Percentiles rank a stretch among this genome's conserved stretches.
Evolutionary conservation across 2,797 vertebrate genomes (phyloP).

Genomic region (Danio jaintianensis): DNA sequence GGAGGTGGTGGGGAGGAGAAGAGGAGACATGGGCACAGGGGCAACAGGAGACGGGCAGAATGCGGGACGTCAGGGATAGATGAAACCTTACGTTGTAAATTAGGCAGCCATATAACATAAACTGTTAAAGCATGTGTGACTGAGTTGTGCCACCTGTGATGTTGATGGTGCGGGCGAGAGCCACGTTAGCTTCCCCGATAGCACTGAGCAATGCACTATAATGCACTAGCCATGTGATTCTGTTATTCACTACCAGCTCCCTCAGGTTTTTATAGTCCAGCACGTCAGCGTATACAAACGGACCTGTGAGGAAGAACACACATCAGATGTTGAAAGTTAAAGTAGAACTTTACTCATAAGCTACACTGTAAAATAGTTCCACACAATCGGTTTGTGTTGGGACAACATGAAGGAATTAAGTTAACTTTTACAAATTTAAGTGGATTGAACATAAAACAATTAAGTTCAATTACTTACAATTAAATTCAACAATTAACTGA

Average conservation of each 20-base stretch:
- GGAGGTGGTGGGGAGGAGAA: constrained; percentile 5
- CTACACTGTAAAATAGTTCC: too few relatives aligned
- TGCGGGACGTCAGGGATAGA: constrained; percentile 11
- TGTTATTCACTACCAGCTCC: constrained; percentile 80
- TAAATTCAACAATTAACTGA: too few relatives aligned
- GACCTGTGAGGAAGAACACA: constrained; percentile 66
- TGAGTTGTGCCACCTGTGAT: constrained; percentile 75
- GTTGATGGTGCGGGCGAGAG: constrained; percentile 82
- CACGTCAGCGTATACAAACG: constrained; percentile 82
- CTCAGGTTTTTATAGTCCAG: constrained; percentile 81
- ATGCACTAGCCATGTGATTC: constrained; percentile 81
- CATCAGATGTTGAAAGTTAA: neutral
- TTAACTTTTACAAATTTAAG: too few relatives aligned
- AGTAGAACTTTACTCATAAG: neutral
- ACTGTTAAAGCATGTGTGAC: constrained; percentile 18
- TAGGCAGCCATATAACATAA: neutral
- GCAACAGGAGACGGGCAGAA: constrained; percentile 30
- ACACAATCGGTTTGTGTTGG: too few relatives aligned
- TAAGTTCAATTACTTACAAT: too few relatives aligned
- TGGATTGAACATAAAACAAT: too few relatives aligned
- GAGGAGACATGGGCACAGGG: constrained; percentile 5
- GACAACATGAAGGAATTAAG: too few relatives aligned
- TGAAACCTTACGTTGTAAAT: constrained; percentile 33
- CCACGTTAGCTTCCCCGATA: constrained; percentile 80
- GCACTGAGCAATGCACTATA: constrained; percentile 83